Evolutionary conservation across 2,113 vertebrate genomes (phyloP), one percentile per base, ranked within the genome.

Genomic region (Nycticebus coucang): DNA sequence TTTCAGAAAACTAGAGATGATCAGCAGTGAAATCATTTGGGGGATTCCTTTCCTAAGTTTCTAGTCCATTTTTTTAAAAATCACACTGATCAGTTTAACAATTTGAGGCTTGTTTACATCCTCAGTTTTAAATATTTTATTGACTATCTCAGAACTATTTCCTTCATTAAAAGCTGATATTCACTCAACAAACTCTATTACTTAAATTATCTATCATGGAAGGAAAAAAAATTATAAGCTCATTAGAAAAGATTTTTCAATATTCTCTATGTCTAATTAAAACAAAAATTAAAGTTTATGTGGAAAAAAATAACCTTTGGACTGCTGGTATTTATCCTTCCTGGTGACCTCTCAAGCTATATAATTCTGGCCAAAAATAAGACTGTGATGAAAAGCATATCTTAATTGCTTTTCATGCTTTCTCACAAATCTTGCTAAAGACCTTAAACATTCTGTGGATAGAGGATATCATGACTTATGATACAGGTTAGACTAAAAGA

Each of bases 221-320:
- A 75, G 69, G 69, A 6, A 37, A 66, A 62, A 33, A 66, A 68
- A 81, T 50, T 50, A 50, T 50, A 50, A 71, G 19, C 1, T 95
- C 45, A 91, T 91, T 94, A 89, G 7, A 87, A 78, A 13, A 30
- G 21, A 68, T 66, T 93, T 88, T 95, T 91, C 57, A 89, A 41
- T 91, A 91, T 95, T 90, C 45, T 96, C 57, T 94, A 95, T 91
- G 8, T 59, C 41, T 93, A 95, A 91, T 97, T 97, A 85, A 96
- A 95, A 86, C 17, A 81, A 80, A 28, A 96, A 91, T 93, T 95
- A 90, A 92, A 37, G 13, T 94, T 88, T 96, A 83, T 78, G 19
- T 94, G 35, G 24, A 78, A 95, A 7, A 95, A 97, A 89, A 93
- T 84, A 91, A 60, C 33, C 45, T 96, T 71, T 93, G 26, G 24